Evolutionary conservation across 2,113 vertebrate genomes (phyloP).

Genomic region (Pseudorasbora parva): DNA sequence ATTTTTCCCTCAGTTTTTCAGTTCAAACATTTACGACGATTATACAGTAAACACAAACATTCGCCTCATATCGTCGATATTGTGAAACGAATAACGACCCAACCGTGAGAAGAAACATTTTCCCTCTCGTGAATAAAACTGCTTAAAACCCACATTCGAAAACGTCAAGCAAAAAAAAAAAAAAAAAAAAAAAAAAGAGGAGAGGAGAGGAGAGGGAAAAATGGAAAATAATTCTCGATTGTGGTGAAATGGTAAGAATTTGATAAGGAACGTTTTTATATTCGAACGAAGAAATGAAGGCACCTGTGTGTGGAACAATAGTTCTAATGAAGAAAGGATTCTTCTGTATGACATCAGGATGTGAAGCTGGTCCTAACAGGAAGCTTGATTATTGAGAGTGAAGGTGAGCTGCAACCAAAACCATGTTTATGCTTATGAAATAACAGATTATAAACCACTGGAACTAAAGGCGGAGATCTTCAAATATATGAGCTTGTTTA

Average conservation of each 20-base stretch:
- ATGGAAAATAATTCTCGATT: background rate
- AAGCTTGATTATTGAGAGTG: background rate
- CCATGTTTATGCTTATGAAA: background rate
- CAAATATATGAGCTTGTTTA: background rate
- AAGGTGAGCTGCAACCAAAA: background rate
- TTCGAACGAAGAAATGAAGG: background rate
- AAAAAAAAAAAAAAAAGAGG: no score
- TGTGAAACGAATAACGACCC: constrained; percentile 4
- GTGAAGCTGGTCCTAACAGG: background rate
- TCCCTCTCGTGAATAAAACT: background rate
- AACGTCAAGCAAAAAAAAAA: background rate
- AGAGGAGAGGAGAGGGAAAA: background rate
- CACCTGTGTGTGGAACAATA: background rate
- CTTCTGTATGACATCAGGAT: background rate
- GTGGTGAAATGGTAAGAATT: background rate
- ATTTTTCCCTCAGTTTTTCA: background rate
- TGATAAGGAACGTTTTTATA: background rate
- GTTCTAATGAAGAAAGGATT: background rate
- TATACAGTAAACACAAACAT: background rate
- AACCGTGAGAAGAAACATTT: constrained; percentile 12
- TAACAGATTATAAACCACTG: background rate
- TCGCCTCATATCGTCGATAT: background rate
- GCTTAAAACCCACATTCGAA: background rate
- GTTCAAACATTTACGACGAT: background rate
- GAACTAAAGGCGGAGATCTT: background rate